Percentiles rank a stretch among this genome's conserved stretches.
Conservation (phyloP, 2,888 invertebrate species). For the Latheticus oryzae region DNA sequence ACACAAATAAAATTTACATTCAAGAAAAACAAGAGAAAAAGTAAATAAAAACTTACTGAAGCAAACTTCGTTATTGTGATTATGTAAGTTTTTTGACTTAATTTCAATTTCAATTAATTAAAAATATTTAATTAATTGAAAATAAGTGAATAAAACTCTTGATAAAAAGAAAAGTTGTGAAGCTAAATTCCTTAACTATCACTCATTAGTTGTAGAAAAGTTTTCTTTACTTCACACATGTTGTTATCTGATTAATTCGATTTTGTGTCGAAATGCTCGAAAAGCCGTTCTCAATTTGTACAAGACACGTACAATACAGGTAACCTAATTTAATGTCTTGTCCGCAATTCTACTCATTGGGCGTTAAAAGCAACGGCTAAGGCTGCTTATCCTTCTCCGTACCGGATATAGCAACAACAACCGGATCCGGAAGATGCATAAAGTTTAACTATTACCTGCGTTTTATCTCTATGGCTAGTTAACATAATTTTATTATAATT, state of each 20-base stretch:
- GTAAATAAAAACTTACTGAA: neutral
- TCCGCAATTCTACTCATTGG: constrained; percentile 45
- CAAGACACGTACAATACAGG: constrained; percentile 50
- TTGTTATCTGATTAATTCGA: constrained; percentile 29
- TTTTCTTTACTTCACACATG: constrained; percentile 18
- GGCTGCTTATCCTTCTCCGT: constrained; percentile 48
- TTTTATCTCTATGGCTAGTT: too few relatives aligned
- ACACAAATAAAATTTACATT: neutral
- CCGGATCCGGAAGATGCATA: constrained; percentile 45
- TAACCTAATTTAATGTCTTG: constrained; percentile 52
- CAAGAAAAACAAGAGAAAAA: neutral
- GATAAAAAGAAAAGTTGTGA: constrained; percentile 5
- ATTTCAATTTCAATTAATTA: neutral
- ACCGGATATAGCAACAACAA: constrained; percentile 48
- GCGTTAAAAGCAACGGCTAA: constrained; percentile 44
- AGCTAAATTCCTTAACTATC: constrained; percentile 22
- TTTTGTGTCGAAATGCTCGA: constrained; percentile 22
- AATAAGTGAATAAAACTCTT: neutral
- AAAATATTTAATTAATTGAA: neutral
- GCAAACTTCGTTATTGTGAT: constrained; percentile 1
- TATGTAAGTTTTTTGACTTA: constrained; percentile 5
- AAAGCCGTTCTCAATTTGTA: constrained; percentile 43
- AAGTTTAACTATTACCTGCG: constrained; percentile 17
- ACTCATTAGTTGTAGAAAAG: constrained; percentile 12
- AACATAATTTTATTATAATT: too few relatives aligned